Conservation (phyloP, 2,888 invertebrate species). For the Dimorphilus gyrociliatus region DNA sequence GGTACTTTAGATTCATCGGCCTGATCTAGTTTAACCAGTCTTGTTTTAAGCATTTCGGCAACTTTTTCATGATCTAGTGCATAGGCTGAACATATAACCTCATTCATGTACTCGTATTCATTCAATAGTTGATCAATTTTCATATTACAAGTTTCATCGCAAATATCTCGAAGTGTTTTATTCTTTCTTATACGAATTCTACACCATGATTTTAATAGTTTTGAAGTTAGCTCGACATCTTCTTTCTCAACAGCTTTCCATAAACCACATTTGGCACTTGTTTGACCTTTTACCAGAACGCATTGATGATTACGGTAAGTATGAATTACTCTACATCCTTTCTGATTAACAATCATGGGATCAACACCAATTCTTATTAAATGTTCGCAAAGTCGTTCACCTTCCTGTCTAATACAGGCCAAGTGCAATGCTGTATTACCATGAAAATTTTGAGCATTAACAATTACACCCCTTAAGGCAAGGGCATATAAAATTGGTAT, state of each 20-base stretch:
- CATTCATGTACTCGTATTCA: slow-evolving; percentile 12
- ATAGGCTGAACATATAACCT: slow-evolving; percentile 13
- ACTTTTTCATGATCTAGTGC: slow-evolving; percentile 13
- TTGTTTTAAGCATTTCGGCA: slow-evolving; percentile 9
- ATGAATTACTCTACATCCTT: slow-evolving; percentile 15
- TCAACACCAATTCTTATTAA: slow-evolving; percentile 16
- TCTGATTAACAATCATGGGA: slow-evolving; percentile 15
- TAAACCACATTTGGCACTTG: slow-evolving; percentile 14
- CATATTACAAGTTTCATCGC: slow-evolving; percentile 16
- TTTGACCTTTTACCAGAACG: slow-evolving; percentile 14
- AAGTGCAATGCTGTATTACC: slow-evolving; percentile 18
- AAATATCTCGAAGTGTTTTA: slow-evolving; percentile 11
- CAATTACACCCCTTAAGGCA: slow-evolving; percentile 11
- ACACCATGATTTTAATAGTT: slow-evolving; percentile 14
- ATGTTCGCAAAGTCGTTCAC: slow-evolving; percentile 11
- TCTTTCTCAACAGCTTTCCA: slow-evolving; percentile 18
- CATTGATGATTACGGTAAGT: slow-evolving; percentile 11
- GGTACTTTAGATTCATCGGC: slow-evolving; percentile 11
- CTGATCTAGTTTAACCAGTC: slow-evolving; percentile 6
- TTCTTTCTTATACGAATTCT: slow-evolving; percentile 12
- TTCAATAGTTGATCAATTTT: slow-evolving; percentile 10
- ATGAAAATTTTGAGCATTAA: slow-evolving; percentile 15
- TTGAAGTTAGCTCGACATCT: slow-evolving; percentile 9
- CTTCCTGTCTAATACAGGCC: slow-evolving; percentile 15
- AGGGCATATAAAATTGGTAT: slow-evolving; percentile 13